Conservation (phyloP, 2,797 vertebrate genomes). For the Erithacus rubecula region DNA sequence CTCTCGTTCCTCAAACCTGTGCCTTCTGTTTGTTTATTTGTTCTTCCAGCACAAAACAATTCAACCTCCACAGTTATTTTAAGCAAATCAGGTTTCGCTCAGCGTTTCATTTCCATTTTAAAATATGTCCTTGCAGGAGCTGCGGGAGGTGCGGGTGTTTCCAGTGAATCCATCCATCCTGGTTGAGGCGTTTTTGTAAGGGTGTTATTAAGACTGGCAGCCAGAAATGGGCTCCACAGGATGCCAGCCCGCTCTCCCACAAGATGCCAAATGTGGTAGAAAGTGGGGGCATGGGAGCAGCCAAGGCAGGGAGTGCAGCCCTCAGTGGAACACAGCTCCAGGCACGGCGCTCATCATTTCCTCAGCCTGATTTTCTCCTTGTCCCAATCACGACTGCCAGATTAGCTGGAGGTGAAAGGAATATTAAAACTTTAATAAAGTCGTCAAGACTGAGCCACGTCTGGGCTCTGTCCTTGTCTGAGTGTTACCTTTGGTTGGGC, state of each 20-base stretch:
- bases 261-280: not conserved
- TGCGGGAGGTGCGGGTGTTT: not conserved
- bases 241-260: not conserved
- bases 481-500: not conserved
- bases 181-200: not conserved
- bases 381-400: not conserved
- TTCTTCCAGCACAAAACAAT: slow-evolving; percentile 24
- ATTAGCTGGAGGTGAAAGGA: slow-evolving; percentile 31
- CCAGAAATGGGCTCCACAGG: not conserved
- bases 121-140: slow-evolving; percentile 7
- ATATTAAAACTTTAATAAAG: slow-evolving; percentile 45
- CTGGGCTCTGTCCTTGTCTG: not conserved
- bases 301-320: not conserved
- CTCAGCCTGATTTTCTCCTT: not conserved
- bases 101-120: slow-evolving; percentile 56
- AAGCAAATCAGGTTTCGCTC: slow-evolving; percentile 40
- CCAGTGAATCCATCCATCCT: not conserved
- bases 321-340: not conserved
- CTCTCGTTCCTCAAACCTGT: slow-evolving; percentile 49
- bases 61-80: slow-evolving; percentile 45
- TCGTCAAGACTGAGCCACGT: not conserved
- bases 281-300: not conserved
- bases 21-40: slow-evolving; percentile 15
- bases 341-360: fast-evolving
- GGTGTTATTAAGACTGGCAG: not conserved